Evolutionary conservation across 2,888 invertebrate genomes (phyloP).

Genomic region (Peribatodes rhomboidaria): DNA sequence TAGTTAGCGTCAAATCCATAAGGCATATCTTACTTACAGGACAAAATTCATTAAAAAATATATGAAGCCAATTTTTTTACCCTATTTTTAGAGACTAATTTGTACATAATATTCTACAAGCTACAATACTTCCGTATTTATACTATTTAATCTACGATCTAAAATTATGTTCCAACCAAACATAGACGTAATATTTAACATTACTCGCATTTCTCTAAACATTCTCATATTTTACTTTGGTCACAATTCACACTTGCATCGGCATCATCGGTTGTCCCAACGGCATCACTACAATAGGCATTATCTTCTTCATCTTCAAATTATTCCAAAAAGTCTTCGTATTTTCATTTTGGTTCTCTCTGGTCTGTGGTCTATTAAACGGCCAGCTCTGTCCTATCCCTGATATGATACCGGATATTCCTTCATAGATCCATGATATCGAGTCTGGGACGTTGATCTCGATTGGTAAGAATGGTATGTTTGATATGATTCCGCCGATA

Average conservation of each 20-base stretch:
- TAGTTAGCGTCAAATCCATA: too few species aligned
- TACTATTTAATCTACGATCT: too few species aligned
- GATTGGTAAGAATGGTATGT: conserved; percentile 86
- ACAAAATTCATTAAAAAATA: too few species aligned
- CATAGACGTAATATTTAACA: neutral
- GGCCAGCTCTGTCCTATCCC: conserved; percentile 69
- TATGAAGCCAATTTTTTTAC: too few species aligned
- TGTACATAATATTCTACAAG: too few species aligned
- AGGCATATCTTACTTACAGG: too few species aligned
- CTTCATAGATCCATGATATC: conserved; percentile 75
- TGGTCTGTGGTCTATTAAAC: conserved; percentile 55
- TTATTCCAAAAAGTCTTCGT: conserved; percentile 57
- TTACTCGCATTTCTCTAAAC: neutral
- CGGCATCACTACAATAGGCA: conserved; percentile 66
- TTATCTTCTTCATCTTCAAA: conserved; percentile 48
- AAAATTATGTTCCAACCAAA: neutral
- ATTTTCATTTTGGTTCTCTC: conserved; percentile 41
- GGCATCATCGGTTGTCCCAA: conserved; percentile 45
- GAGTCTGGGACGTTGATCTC: conserved; percentile 89
- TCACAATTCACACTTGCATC: conserved; percentile 5
- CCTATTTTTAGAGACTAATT: too few species aligned
- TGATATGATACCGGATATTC: conserved; percentile 67
- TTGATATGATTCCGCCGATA: conserved; percentile 81
- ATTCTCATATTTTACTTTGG: neutral
- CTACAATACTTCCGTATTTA: too few species aligned